phyloP scores from a whole-genome alignment of 2,888 invertebrate genomes.

The Idaea straminata region DNA sequence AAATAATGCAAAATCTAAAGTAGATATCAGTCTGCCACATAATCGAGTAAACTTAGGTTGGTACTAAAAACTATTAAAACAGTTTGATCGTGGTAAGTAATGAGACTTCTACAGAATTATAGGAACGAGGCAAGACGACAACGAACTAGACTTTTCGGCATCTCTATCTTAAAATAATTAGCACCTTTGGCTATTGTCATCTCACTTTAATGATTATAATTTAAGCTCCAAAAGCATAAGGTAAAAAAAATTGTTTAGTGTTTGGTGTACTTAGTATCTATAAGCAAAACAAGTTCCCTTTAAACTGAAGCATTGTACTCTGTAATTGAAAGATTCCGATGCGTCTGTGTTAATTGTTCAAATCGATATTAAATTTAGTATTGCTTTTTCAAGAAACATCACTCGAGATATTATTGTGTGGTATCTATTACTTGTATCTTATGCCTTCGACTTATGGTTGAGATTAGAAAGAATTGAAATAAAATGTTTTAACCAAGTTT shows the following conservation, averaged over 20 bases:
- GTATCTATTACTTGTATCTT: constrained; percentile 14
- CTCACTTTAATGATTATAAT: too few relatives aligned
- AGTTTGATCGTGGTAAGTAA: too few relatives aligned
- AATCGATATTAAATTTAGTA: constrained; percentile 43
- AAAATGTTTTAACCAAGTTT: constrained; percentile 24
- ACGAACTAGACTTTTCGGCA: too few relatives aligned
- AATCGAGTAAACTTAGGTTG: too few relatives aligned
- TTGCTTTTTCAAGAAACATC: constrained; percentile 33
- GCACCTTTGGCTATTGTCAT: too few relatives aligned
- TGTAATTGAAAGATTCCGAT: constrained; percentile 38
- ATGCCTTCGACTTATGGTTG: constrained; percentile 18
- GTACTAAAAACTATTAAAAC: too few relatives aligned
- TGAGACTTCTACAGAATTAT: too few relatives aligned
- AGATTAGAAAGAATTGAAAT: constrained; percentile 25
- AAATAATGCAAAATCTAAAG: too few relatives aligned
- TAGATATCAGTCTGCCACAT: too few relatives aligned
- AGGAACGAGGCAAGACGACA: too few relatives aligned
- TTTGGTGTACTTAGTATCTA: background rate
- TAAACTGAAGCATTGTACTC: constrained; percentile 16
- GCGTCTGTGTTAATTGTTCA: constrained; percentile 30
- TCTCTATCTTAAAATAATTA: too few relatives aligned
- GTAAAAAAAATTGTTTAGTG: background rate
- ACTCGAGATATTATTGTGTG: constrained; percentile 12
- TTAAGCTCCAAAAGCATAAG: too few relatives aligned
- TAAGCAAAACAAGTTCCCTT: constrained; percentile 8